Evolutionary conservation across 1,140 invertebrate species (phyloP).

Genomic region (Formica selysi): DNA sequence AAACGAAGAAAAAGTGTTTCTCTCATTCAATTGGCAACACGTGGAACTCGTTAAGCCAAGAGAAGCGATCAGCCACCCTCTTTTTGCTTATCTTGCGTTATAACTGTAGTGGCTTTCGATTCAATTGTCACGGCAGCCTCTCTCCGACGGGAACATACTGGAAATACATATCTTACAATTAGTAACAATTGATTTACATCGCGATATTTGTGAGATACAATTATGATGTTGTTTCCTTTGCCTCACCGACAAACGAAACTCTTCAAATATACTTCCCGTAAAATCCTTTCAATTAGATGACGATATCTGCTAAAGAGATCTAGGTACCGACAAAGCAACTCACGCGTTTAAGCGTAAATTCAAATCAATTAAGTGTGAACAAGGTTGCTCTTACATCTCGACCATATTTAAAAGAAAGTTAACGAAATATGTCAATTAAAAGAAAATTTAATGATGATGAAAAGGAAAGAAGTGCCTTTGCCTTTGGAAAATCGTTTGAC

Average conservation of each 20-base stretch:
- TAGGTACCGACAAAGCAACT: background rate
- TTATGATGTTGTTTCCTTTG: background rate
- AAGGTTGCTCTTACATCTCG: background rate
- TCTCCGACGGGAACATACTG: background rate
- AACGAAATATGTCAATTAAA: conserved; percentile 12
- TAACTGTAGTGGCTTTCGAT: background rate
- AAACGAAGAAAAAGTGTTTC: conserved; percentile 15
- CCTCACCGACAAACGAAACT: background rate
- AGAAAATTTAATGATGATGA: background rate
- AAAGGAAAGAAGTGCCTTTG: background rate
- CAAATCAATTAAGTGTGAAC: background rate
- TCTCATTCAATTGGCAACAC: conserved; percentile 61
- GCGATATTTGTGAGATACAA: background rate
- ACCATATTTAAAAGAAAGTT: background rate
- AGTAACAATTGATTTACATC: background rate
- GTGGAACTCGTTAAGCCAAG: conserved; percentile 68
- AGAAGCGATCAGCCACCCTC: background rate
- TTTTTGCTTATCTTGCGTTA: background rate
- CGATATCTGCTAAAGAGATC: background rate
- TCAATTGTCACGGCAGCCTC: background rate
- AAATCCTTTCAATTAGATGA: background rate
- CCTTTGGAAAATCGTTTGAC: background rate
- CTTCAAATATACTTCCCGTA: background rate
- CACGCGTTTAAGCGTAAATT: background rate
- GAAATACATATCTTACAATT: background rate